Evolutionary conservation across 1,140 invertebrate species (phyloP).

Genomic region (Caenorhabditis tropicalis): DNA sequence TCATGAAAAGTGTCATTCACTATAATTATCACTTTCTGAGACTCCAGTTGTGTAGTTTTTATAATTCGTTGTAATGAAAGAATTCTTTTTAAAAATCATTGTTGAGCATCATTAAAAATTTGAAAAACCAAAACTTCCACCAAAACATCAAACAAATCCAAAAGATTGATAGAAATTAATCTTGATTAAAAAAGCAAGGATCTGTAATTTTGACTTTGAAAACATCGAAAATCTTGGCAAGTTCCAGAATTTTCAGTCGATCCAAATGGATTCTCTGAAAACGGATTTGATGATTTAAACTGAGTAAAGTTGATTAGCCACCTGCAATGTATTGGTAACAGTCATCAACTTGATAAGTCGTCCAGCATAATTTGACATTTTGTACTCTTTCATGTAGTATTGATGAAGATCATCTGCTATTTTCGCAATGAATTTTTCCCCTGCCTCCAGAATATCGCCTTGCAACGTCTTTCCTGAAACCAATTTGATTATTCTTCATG

Average conservation of each 20-base stretch:
- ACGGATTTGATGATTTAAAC: no score
- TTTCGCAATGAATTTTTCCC: slow-evolving; percentile 17
- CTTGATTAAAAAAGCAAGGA: neutral
- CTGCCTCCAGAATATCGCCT: neutral
- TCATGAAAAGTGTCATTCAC: no score
- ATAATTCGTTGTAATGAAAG: no score
- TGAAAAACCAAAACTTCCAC: neutral
- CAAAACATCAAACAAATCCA: neutral
- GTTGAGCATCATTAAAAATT: neutral
- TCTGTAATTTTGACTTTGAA: slow-evolving; percentile 26
- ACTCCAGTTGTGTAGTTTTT: no score
- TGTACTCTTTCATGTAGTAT: slow-evolving; percentile 15
- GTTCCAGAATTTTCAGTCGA: neutral
- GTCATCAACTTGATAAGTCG: slow-evolving; percentile 28
- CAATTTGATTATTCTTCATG: no score
- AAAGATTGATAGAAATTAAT: neutral
- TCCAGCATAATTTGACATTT: slow-evolving; percentile 35
- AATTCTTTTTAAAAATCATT: no score
- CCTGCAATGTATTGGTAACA: slow-evolving; percentile 8
- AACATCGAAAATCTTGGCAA: slow-evolving; percentile 13
- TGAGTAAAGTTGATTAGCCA: neutral
- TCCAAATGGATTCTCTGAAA: slow-evolving; percentile 18
- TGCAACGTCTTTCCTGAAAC: slow-evolving; percentile 1
- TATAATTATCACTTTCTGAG: no score
- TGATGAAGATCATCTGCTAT: slow-evolving; percentile 30